Conservation (phyloP, 2,113 vertebrate genomes). For the Amblyopsis rosae region DNA sequence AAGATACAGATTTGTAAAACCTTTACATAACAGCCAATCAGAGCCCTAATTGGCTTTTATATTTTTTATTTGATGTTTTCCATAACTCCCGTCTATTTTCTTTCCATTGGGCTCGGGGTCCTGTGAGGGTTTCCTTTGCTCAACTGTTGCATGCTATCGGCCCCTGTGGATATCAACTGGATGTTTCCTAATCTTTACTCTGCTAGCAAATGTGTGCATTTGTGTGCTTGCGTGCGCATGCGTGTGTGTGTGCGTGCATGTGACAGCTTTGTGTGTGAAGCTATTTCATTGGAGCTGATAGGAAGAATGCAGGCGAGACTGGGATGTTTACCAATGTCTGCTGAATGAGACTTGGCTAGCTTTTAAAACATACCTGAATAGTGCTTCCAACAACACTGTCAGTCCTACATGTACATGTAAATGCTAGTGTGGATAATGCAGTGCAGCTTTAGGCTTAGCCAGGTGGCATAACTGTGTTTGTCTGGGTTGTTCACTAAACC, state of each 20-base stretch:
- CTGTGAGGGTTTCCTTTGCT: conserved; percentile 18
- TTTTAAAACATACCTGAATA: conserved; percentile 29
- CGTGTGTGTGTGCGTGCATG: background rate
- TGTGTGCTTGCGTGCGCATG: background rate
- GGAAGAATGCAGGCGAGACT: conserved; percentile 15
- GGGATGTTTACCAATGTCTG: conserved; percentile 7
- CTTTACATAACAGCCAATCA: conserved; percentile 33
- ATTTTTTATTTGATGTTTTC: conserved; percentile 69
- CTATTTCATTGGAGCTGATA: background rate
- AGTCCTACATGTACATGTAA: conserved; percentile 15
- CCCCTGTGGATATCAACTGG: conserved; percentile 42
- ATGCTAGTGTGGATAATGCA: conserved; percentile 20
- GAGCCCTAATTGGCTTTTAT: conserved; percentile 45
- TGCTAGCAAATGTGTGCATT: conserved; percentile 10
- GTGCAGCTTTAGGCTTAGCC: conserved; percentile 20
- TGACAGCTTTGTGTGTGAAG: conserved; percentile 7
- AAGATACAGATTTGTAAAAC: conserved; percentile 44
- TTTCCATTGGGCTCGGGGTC: conserved; percentile 18
- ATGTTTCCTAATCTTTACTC: conserved; percentile 37
- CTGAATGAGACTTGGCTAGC: conserved; percentile 16
- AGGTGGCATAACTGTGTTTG: conserved; percentile 56
- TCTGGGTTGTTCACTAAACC: conserved; percentile 45
- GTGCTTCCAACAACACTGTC: conserved; percentile 59
- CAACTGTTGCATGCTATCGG: conserved; percentile 51
- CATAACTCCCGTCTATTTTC: conserved; percentile 51